Conservation (phyloP, 2,113 vertebrate species). For the Neogobius melanostomus region DNA sequence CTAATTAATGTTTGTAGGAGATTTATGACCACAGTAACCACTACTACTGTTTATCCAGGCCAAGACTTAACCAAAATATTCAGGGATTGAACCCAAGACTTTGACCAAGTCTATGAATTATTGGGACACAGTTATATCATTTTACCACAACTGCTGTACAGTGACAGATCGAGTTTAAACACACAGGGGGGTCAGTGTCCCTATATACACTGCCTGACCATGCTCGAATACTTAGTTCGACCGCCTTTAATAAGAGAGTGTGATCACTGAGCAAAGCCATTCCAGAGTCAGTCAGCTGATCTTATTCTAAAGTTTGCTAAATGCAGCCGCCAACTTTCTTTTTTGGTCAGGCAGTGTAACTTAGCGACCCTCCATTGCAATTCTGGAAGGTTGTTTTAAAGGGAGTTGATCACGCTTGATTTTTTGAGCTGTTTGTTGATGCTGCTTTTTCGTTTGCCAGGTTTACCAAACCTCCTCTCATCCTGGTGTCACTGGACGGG, state of each 20-base stretch:
- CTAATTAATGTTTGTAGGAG: not conserved
- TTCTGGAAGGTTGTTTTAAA: no score
- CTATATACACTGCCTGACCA: not conserved
- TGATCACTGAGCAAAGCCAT: no score
- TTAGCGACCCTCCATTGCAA: no score
- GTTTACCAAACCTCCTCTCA: slow-evolving; percentile 85
- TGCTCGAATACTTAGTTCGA: no score
- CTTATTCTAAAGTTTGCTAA: no score
- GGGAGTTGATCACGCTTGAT: not conserved
- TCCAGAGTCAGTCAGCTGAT: no score
- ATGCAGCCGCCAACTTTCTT: no score
- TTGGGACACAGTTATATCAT: not conserved
- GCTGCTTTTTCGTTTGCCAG: slow-evolving; percentile 59
- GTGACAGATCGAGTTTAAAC: not conserved
- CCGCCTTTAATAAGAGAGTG: no score
- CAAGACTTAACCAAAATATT: slow-evolving; percentile 1
- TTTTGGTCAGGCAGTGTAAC: no score
- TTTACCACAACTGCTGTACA: not conserved
- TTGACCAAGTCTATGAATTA: not conserved
- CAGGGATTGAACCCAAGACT: not conserved
- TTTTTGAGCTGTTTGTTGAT: not conserved
- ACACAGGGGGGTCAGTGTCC: not conserved
- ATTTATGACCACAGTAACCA: not conserved
- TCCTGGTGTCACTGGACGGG: slow-evolving; percentile 94
- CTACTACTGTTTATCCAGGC: not conserved